These are phyloP conservation scores for Kobus ellipsiprymnus DNA, from an alignment of 2,113 vertebrate genomes.

Conservation along the genomic window DNA sequence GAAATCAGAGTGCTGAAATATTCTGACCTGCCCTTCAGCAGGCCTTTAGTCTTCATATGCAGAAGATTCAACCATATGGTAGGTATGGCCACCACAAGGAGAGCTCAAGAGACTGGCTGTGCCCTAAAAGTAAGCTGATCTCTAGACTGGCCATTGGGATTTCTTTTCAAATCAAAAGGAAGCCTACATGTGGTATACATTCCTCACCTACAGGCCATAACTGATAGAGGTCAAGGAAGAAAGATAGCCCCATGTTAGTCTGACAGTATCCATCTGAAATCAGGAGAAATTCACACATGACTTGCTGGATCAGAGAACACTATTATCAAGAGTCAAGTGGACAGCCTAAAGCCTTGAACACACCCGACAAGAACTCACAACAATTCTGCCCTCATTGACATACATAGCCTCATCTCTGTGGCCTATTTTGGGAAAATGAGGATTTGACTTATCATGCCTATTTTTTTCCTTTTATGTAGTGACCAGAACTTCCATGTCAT, in stretches of 20 bases:
- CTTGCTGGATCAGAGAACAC: neutral
- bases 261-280: neutral
- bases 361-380: neutral
- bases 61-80: neutral
- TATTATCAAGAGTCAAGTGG: neutral
- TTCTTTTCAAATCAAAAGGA: neutral
- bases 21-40: neutral
- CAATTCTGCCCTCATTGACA: no score
- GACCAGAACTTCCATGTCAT: neutral
- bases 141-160: neutral
- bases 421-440: neutral
- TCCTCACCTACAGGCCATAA: neutral
- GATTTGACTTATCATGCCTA: neutral
- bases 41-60: neutral
- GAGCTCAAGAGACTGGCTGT: neutral
- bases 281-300: neutral
- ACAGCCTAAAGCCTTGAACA: neutral
- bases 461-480: neutral
- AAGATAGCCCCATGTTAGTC: neutral
- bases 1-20: neutral
- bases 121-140: neutral
- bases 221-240: neutral
- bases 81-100: neutral
- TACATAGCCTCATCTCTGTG: neutral
- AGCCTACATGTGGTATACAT: rapidly evolving